Conservation (phyloP, 2,888 invertebrate species). For the Anodontia alba region DNA sequence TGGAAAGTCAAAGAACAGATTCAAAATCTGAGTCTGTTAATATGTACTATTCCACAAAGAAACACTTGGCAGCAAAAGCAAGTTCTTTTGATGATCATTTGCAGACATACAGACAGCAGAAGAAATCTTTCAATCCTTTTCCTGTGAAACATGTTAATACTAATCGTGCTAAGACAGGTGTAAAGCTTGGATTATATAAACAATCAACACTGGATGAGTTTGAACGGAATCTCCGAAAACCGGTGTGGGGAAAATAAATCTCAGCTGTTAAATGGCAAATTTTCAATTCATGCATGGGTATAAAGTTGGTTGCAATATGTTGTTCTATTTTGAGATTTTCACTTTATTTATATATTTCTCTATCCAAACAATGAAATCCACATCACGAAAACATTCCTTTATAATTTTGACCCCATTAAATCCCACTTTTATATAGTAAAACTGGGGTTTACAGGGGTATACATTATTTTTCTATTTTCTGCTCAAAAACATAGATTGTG, state of each 20-base stretch:
- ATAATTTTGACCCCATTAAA: no score
- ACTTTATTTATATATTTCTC: no score
- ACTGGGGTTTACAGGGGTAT: no score
- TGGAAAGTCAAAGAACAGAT: neutral
- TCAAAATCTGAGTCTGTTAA: constrained; percentile 42
- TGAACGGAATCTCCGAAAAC: constrained; percentile 64
- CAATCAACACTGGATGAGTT: constrained; percentile 73
- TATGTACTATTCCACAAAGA: constrained; percentile 62
- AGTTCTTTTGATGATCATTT: constrained; percentile 41
- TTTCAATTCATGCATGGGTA: no score
- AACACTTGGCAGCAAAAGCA: constrained; percentile 44
- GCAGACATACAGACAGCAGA: constrained; percentile 40
- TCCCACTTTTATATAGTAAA: no score
- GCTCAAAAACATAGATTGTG: no score
- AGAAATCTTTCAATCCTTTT: constrained; percentile 82
- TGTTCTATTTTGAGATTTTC: no score
- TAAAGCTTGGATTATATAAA: constrained; percentile 83
- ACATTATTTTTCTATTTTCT: no score
- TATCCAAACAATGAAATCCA: no score
- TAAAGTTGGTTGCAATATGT: no score
- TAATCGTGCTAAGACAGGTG: constrained; percentile 80
- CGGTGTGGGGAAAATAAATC: constrained; percentile 65
- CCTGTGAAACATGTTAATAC: constrained; percentile 81
- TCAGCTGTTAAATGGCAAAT: neutral
- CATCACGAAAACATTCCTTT: no score